phyloP scores from a whole-genome alignment of 2,888 invertebrate genomes.

The Petrophora chlorosata region DNA sequence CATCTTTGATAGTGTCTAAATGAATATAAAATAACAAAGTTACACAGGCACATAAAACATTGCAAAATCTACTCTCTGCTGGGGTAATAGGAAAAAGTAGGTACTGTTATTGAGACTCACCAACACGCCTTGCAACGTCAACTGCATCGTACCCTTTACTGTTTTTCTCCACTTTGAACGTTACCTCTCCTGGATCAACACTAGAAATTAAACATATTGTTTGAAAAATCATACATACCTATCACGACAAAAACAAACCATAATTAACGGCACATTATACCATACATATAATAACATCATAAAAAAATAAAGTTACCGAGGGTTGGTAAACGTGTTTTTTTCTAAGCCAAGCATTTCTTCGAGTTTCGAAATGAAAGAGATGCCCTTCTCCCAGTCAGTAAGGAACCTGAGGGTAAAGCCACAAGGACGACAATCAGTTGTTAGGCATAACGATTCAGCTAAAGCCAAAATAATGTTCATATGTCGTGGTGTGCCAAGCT shows the following conservation, averaged over 20 bases:
- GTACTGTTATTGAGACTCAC: constrained; percentile 80
- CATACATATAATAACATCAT: neutral
- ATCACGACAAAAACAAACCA: too few relatives aligned
- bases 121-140: constrained; percentile 86
- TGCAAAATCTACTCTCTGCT: too few relatives aligned
- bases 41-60: too few relatives aligned
- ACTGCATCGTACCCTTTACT: constrained; percentile 86
- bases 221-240: too few relatives aligned
- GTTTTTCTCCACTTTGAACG: constrained; percentile 88
- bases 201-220: too few relatives aligned
- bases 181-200: constrained; percentile 90
- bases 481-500: too few relatives aligned
- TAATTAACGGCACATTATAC: neutral
- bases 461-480: constrained; percentile 9
- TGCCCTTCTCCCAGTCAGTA: constrained; percentile 88
- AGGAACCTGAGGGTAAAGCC: constrained; percentile 56
- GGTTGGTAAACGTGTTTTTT: constrained; percentile 84
- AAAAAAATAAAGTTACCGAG: constrained; percentile 74
- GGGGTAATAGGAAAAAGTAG: too few relatives aligned
- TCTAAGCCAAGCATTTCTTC: constrained; percentile 88
- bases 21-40: too few relatives aligned
- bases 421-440: constrained; percentile 33
- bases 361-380: constrained; percentile 87
- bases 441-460: constrained; percentile 21
- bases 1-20: constrained; percentile 85